A percentile compares a stretch with the other conserved stretches of the same genome.
These are phyloP conservation scores for Lasius platythorax DNA, from an alignment of 2,888 invertebrate genomes.

Conservation along the genomic window DNA sequence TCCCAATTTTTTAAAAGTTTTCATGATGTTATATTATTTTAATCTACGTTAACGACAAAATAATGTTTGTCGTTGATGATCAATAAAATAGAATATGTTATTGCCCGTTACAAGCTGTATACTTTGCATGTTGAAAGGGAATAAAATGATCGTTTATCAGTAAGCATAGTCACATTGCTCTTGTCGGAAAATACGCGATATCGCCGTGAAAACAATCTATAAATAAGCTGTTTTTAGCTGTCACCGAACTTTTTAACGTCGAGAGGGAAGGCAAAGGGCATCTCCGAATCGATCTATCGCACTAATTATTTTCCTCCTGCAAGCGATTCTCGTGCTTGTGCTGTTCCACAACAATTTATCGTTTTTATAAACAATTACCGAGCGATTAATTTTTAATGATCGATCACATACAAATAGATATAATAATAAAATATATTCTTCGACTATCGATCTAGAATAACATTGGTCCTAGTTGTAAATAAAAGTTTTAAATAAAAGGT, in stretches of 20 bases:
- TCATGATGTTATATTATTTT: not conserved
- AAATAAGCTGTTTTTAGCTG: constrained; percentile 23
- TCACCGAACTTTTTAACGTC: not conserved
- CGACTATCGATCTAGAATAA: not conserved
- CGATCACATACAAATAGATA: not conserved
- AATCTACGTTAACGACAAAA: not conserved
- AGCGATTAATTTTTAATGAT: not conserved
- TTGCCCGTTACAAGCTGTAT: not conserved
- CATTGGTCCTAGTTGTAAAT: no score
- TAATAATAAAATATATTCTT: not conserved
- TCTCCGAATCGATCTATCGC: not conserved
- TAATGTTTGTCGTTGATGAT: not conserved
- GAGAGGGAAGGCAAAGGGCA: not conserved
- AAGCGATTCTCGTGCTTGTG: not conserved
- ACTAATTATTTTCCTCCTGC: not conserved
- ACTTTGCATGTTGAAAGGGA: constrained; percentile 12
- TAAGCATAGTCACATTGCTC: not conserved
- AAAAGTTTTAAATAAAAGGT: not conserved
- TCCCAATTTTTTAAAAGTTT: not conserved
- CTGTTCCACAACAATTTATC: not conserved
- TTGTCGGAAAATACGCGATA: constrained; percentile 23
- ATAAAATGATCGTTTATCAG: constrained; percentile 58
- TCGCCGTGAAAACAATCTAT: constrained; percentile 17
- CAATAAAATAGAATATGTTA: not conserved
- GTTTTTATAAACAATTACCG: not conserved